Evolutionary conservation across 2,113 vertebrate genomes (phyloP), one percentile per base, ranked within the genome.

Genomic region (Serilophus lunatus): DNA sequence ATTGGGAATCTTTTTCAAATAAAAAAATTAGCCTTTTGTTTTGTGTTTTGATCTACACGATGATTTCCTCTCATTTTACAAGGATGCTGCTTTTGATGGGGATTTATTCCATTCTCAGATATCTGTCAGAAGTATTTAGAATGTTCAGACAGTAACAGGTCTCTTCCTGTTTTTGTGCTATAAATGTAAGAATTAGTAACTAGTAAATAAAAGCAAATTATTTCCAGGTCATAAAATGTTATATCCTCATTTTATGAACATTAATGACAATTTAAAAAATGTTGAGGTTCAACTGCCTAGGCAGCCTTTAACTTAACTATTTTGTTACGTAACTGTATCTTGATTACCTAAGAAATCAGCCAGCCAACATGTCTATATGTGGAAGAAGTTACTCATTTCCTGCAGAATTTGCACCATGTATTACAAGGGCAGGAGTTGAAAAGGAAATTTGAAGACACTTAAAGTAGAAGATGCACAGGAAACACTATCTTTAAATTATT

Each of bases 161-260:
- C 14, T 31, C 16, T 84, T 86, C 25, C 28, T 69, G 23, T 24
- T 80, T 74, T 76, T 57, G 12, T 42, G 75, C 76, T 72, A 44
- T 59, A 79, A 96, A 91, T 71, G 45, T 82, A 91, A 47, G n/a
- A 89, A 82, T 68, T 53, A 90, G 66, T 56, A 93, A 64, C 36
- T 60, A 71, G 42, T 54, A 94, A 94, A 93, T 64, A 95, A 66
- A 91, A 33, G 61, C 6, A 8, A 82, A 95, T 86, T 92, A 82
- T 66, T 78, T 80, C 38, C 82, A 94, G 18, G 15, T 15, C 38
- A 86, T 95, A 88, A 94, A 93, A 88, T 45, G 8, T 82, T 68
- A 44, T 74, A 77, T 57, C 24, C 51, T 63, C 36, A 64, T 63
- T 93, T 95, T 83, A 66, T 86, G 56, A 88, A 64, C 35, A 78